Evolutionary conservation across 2,797 vertebrate genomes (phyloP).

Genomic region (Channallabes apus): DNA sequence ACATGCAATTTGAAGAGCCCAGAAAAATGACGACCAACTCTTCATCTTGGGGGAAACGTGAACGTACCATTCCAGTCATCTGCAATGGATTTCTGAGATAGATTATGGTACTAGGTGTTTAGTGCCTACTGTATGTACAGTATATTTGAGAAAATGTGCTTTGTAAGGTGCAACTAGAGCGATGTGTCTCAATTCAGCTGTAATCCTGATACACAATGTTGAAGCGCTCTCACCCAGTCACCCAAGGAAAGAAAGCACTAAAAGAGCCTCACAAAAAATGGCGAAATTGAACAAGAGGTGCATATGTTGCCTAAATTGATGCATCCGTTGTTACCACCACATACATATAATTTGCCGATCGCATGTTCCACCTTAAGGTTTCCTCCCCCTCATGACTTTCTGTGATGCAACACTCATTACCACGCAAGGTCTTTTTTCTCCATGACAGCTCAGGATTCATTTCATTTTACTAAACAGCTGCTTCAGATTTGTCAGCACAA

Average conservation of each 20-base stretch:
- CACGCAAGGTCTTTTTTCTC: not conserved
- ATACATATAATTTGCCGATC: not conserved
- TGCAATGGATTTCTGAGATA: constrained; percentile 38
- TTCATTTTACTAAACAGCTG: not conserved
- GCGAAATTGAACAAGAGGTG: not conserved
- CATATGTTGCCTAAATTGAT: not conserved
- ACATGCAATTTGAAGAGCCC: constrained; percentile 38
- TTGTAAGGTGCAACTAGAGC: constrained; percentile 2
- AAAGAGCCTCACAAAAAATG: not conserved
- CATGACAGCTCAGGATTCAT: constrained; percentile 7
- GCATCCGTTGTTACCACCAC: not conserved
- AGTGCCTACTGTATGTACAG: not conserved
- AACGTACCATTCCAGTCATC: constrained; percentile 45
- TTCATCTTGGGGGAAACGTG: constrained; percentile 49
- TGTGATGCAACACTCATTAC: not conserved
- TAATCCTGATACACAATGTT: not conserved
- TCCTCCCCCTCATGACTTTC: not conserved
- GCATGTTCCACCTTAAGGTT: not conserved
- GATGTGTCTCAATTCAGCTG: constrained; percentile 21
- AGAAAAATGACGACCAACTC: constrained; percentile 42
- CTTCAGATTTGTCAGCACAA: not conserved
- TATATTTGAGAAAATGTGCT: constrained; percentile 9
- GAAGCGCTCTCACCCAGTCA: not conserved
- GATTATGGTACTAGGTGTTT: constrained; percentile 1
- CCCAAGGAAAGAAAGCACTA: not conserved